Percentiles rank a stretch among this genome's conserved stretches.
Evolutionary conservation across 2,888 invertebrate species (phyloP).

Genomic region (Cephus sareptanus): DNA sequence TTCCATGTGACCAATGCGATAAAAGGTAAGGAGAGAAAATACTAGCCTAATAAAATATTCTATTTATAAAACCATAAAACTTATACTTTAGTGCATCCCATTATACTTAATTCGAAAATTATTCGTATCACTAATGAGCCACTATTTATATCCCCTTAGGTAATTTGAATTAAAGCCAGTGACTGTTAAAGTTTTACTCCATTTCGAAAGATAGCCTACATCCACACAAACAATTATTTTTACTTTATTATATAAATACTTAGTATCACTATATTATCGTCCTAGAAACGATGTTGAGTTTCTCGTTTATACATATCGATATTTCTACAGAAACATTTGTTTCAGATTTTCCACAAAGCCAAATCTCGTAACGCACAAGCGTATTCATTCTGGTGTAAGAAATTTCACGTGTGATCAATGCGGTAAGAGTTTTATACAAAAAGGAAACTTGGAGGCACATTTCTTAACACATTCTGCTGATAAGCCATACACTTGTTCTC

Average conservation of each 20-base stretch:
- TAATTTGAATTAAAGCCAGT: background rate
- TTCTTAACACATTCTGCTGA: constrained; percentile 69
- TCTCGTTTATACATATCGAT: too few relatives aligned
- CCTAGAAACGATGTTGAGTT: background rate
- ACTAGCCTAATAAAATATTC: background rate
- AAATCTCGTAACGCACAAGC: constrained; percentile 70
- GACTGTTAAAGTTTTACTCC: background rate
- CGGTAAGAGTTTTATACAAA: constrained; percentile 72
- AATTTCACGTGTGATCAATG: constrained; percentile 72
- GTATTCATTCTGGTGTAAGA: constrained; percentile 69
- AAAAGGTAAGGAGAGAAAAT: constrained; percentile 59
- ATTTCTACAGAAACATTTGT: background rate
- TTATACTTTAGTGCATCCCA: too few relatives aligned
- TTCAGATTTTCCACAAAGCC: constrained; percentile 70
- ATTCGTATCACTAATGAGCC: too few relatives aligned
- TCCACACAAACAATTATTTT: background rate
- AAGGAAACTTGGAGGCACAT: constrained; percentile 71
- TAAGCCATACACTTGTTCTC: constrained; percentile 67
- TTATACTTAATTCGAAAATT: too few relatives aligned
- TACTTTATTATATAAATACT: background rate
- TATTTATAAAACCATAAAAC: background rate
- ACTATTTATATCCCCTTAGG: too few relatives aligned
- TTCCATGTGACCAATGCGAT: constrained; percentile 72
- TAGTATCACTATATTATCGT: background rate
- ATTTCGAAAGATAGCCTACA: background rate